Base-by-base conservation (phyloP, 1,140 invertebrate genomes). In the Phymastichus coffea region DNA sequence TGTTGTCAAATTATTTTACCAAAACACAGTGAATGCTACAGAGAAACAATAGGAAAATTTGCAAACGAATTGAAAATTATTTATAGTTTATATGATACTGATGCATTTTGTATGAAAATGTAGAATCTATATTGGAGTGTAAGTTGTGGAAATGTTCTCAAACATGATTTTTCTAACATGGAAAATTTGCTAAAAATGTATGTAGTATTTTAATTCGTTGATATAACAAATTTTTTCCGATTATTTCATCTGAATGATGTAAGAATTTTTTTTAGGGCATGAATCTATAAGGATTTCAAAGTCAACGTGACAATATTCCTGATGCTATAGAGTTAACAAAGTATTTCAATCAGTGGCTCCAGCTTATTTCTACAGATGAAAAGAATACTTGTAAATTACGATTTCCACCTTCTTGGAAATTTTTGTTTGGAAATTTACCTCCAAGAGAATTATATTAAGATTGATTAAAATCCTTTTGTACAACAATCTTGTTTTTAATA, bases 221-320 rank as follows among this genome's bases (percentile, higher is more conserved):
- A 51, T 71, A 77, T 17, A 69, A 75, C 4, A 62, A 76, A n/a
- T 66, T 89, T 33, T 75, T 82, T 23, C 83, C 83, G 63, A 70
- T 83, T 22, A 67, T 90, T n/a, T n/a, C n/a, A n/a, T n/a, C n/a
- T n/a, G n/a, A 40, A 61, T 91, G 12, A 77, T 87, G 20, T 86
- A 86, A 77, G 91, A 88, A 72, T 87, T 86, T 70, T 88, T 87
- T 3, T 89, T 91, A 79, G 90, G 89, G 30, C n/a, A n/a, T n/a
- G n/a, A n/a, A n/a, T n/a, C n/a, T n/a, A n/a, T n/a, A n/a, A n/a
- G n/a, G n/a, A n/a, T n/a, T n/a, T n/a, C n/a, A n/a, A n/a, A n/a
- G n/a, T n/a, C n/a, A n/a, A n/a, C n/a, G n/a, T n/a, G 87, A 91
- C 65, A 92, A 92, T 73, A 84, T 85, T 66, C 82, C 83, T 6